Evolutionary conservation across 2,888 invertebrate species (phyloP).

Genomic region (Aromia moschata): DNA sequence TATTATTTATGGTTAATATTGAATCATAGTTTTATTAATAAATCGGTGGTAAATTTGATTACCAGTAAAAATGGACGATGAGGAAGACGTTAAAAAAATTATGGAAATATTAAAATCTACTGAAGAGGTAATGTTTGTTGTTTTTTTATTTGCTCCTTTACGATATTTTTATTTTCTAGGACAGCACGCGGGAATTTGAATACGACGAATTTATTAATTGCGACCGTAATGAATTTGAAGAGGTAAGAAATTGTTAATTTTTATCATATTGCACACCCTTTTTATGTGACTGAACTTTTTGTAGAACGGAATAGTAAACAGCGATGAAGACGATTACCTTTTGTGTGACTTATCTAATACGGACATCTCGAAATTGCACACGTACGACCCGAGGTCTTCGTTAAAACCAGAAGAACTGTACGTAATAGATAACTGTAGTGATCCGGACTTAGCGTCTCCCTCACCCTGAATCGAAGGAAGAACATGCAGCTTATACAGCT

Average conservation of each 20-base stretch:
- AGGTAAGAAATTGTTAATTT: not conserved
- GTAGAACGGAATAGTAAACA: not conserved
- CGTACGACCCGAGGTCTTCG: constrained; percentile 30
- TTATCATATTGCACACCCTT: not conserved
- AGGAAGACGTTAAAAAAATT: constrained; percentile 40
- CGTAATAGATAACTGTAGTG: constrained; percentile 46
- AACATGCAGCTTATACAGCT: constrained; percentile 46
- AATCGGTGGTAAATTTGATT: no score
- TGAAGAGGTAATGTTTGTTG: constrained; percentile 28
- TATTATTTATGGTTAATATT: no score
- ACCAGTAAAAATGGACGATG: constrained; percentile 35
- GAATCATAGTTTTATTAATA: no score
- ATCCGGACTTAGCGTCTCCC: constrained; percentile 45
- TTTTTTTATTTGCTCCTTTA: no score
- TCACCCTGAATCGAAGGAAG: constrained; percentile 49
- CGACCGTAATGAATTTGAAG: constrained; percentile 33
- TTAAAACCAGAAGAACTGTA: constrained; percentile 45
- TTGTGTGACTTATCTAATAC: constrained; percentile 11
- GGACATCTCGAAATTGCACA: constrained; percentile 29
- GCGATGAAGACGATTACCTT: constrained; percentile 19
- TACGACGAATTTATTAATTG: constrained; percentile 38
- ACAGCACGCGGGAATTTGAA: constrained; percentile 21
- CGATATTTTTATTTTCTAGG: constrained; percentile 23
- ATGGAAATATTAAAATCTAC: constrained; percentile 32
- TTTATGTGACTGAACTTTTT: not conserved